Conservation (phyloP, 2,797 vertebrate species). For the Micromesistius poutassou region DNA sequence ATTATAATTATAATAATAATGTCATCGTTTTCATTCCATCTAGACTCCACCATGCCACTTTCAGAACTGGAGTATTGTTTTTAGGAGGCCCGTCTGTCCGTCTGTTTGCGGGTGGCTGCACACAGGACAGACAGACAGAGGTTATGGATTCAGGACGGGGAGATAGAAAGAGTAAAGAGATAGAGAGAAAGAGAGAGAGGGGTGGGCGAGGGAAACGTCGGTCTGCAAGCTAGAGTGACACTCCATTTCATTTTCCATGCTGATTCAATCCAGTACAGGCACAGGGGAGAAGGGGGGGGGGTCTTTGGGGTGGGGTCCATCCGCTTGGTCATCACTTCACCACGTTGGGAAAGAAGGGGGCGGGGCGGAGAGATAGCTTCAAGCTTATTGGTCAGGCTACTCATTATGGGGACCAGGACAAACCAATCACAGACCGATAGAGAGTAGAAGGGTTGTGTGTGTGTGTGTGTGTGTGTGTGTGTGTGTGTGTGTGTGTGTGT, state of each 20-base stretch:
- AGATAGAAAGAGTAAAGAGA: not conserved
- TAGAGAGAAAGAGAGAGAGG: not conserved
- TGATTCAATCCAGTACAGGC: slow-evolving; percentile 56
- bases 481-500: slow-evolving; percentile 33
- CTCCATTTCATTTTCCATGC: slow-evolving; percentile 72
- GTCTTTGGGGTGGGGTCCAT: slow-evolving; percentile 44
- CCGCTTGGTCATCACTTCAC: slow-evolving; percentile 30
- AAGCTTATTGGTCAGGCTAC: slow-evolving; percentile 67
- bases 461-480: slow-evolving; percentile 20
- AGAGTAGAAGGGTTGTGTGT: slow-evolving; percentile 55
- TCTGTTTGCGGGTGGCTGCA: not conserved
- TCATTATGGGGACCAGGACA: slow-evolving; percentile 63
- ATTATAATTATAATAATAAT: slow-evolving; percentile 32
- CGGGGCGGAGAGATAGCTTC: slow-evolving; percentile 53
- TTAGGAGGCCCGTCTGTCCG: slow-evolving; percentile 61
- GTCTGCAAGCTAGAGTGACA: slow-evolving; percentile 38
- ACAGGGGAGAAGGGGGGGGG: slow-evolving; percentile 15
- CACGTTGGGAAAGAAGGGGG: slow-evolving; percentile 35
- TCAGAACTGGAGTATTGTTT: slow-evolving; percentile 69
- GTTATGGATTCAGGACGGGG: slow-evolving; percentile 13
- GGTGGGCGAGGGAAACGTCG: slow-evolving; percentile 16
- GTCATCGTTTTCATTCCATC: slow-evolving; percentile 62
- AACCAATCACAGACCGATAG: slow-evolving; percentile 72
- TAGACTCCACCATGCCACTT: slow-evolving; percentile 72
- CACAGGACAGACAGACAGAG: slow-evolving; percentile 4